Percentiles rank a stretch among this genome's conserved stretches.
Evolutionary conservation across 2,797 vertebrate species (phyloP).

Genomic region (Zalophus californianus): DNA sequence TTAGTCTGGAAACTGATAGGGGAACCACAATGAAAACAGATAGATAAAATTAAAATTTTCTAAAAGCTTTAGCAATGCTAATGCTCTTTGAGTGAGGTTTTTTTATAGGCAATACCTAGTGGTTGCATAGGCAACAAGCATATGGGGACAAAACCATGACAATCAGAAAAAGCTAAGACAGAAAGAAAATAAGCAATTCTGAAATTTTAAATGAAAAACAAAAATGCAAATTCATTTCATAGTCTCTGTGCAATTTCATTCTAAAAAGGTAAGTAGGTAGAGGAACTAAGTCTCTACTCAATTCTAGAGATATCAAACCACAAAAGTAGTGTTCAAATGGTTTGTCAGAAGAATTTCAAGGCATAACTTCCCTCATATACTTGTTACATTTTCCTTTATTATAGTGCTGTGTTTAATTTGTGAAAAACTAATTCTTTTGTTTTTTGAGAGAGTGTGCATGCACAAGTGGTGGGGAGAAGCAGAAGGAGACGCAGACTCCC

Average conservation of each 20-base stretch:
- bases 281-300: background rate
- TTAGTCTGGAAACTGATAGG: background rate
- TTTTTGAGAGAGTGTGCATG: too few species aligned
- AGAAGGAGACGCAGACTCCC: background rate
- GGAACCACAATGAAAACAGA: background rate
- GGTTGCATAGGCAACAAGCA: background rate
- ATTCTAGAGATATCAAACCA: constrained; percentile 47
- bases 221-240: constrained; percentile 23
- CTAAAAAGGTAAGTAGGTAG: constrained; percentile 38
- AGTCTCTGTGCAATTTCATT: background rate
- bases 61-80: background rate
- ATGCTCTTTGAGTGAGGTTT: background rate
- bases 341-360: background rate
- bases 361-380: background rate
- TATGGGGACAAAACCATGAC: background rate
- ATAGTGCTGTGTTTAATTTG: background rate
- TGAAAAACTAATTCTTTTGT: background rate
- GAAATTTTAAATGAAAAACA: background rate
- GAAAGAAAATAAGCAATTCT: constrained; percentile 24
- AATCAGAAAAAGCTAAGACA: constrained; percentile 27
- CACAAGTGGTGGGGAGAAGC: background rate
- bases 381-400: constrained; percentile 10
- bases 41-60: constrained; percentile 5
- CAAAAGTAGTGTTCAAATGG: background rate
- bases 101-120: background rate